These are phyloP conservation scores for Calcarius ornatus DNA, from an alignment of 2,113 vertebrate genomes.

Conservation along the genomic window DNA sequence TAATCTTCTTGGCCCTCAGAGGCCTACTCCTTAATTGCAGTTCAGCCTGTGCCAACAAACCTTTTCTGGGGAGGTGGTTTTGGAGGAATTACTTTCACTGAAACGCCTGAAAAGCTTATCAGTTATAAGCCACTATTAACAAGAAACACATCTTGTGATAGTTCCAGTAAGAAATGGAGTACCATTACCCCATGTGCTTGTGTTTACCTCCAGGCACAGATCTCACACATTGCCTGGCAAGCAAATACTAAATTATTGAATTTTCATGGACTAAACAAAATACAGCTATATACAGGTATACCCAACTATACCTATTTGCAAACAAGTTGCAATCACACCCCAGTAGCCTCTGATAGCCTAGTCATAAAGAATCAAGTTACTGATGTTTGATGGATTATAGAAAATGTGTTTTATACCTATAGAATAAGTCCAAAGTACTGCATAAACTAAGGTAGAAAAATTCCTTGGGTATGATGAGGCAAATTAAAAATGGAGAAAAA, in stretches of 20 bases:
- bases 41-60: background rate
- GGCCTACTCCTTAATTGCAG: background rate
- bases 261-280: background rate
- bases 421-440: background rate
- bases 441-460: background rate
- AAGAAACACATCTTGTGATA: slow-evolving; percentile 2
- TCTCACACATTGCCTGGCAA: background rate
- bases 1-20: background rate
- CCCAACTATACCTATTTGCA: background rate
- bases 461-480: background rate
- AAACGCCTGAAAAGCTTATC: slow-evolving; percentile 23
- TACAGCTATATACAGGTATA: too few species aligned
- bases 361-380: background rate
- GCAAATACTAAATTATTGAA: background rate
- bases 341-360: background rate
- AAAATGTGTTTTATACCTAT: background rate
- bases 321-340: background rate
- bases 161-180: background rate
- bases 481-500: background rate
- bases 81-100: slow-evolving; percentile 5
- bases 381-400: background rate
- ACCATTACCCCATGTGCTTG: background rate
- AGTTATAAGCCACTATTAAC: background rate
- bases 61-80: background rate
- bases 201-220: background rate